Conservation (phyloP, 2,113 vertebrate species). For the Mormyrus lacerda region DNA sequence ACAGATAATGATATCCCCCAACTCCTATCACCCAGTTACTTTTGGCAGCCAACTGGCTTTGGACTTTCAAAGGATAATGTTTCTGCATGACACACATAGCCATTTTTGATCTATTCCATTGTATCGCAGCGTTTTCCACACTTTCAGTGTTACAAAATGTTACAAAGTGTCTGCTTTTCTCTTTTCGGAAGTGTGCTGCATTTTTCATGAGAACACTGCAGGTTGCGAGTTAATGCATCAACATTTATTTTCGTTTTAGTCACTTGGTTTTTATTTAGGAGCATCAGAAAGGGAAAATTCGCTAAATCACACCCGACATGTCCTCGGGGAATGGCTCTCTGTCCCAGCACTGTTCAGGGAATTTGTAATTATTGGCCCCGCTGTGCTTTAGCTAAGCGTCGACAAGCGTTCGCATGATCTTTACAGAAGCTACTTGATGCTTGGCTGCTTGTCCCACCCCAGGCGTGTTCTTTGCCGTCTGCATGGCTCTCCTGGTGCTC, state of each 20-base stretch:
- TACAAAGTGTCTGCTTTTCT: background rate
- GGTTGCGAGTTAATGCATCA: background rate
- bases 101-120: background rate
- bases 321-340: background rate
- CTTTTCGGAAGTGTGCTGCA: background rate
- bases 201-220: background rate
- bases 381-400: background rate
- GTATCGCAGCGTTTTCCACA: background rate
- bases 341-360: background rate
- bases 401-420: background rate
- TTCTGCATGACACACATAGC: background rate
- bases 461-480: slow-evolving; percentile 74
- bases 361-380: background rate
- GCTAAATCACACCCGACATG: background rate
- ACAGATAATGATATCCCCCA: background rate
- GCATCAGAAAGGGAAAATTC: background rate
- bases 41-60: background rate
- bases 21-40: background rate
- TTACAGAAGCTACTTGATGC: background rate
- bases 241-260: background rate
- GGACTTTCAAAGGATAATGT: background rate
- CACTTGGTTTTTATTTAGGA: background rate
- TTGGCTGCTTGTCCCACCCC: background rate
- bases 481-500: slow-evolving; percentile 74
- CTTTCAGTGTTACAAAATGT: background rate